Evolutionary conservation across 2,113 vertebrate species (phyloP).

Genomic region (Phrynocephalus versicolor): DNA sequence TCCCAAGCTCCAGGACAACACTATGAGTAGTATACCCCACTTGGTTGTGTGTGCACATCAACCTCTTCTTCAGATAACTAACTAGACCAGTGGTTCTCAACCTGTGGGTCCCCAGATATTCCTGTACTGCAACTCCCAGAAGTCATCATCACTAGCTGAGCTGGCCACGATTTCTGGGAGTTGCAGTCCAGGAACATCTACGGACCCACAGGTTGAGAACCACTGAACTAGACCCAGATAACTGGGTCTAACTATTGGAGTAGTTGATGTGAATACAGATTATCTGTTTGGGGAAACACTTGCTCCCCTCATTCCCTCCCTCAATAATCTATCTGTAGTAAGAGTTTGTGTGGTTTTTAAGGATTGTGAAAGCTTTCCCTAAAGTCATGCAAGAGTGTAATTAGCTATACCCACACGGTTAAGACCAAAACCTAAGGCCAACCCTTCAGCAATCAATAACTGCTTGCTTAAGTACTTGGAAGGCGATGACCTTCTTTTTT

Average conservation of each 20-base stretch:
- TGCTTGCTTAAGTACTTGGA: conserved; percentile 67
- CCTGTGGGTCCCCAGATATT: too few relatives aligned
- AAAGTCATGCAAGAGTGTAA: conserved; percentile 48
- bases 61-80: too few relatives aligned
- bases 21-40: background rate
- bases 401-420: conserved; percentile 67
- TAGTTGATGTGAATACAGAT: background rate
- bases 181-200: too few relatives aligned
- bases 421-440: conserved; percentile 61
- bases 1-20: background rate
- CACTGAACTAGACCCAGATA: too few relatives aligned
- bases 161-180: too few relatives aligned
- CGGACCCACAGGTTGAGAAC: too few relatives aligned
- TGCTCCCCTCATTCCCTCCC: background rate
- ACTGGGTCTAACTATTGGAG: background rate
- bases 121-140: too few relatives aligned
- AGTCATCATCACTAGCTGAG: too few relatives aligned
- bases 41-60: background rate
- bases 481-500: conserved; percentile 74
- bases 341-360: background rate
- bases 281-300: background rate
- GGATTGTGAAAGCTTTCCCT: conserved; percentile 41
- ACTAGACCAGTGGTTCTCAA: too few relatives aligned
- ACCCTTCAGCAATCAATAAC: conserved; percentile 59
- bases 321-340: background rate